Evolutionary conservation across 92 coral and sea anemone genomes (phyloP).

Genomic region (Plumapathes pennacea): DNA sequence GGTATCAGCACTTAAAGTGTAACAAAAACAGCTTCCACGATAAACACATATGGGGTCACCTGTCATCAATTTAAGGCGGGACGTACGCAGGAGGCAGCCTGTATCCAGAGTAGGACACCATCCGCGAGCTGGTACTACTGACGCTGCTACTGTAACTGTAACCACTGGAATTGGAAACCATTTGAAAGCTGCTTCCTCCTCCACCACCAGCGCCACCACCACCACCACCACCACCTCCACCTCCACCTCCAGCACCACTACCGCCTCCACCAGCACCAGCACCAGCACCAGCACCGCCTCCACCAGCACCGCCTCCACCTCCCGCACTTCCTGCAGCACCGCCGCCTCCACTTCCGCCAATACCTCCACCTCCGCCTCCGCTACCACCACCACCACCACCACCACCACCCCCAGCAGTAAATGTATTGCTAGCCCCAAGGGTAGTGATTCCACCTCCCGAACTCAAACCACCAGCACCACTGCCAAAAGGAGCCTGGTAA

Average conservation of each 20-base stretch:
- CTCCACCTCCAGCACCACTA: constrained; percentile 3
- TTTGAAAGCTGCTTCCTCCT: constrained; percentile 5
- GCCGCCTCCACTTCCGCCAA: constrained; percentile 2
- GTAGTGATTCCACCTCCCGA: constrained; percentile 2
- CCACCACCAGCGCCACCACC: constrained; percentile 3
- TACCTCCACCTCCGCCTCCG: constrained; percentile 2
- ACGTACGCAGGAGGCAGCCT: constrained; percentile 98
- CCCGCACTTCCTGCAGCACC: constrained; percentile 7
- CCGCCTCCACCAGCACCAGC: constrained; percentile 10
- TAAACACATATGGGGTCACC: neutral
- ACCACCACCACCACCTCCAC: constrained; percentile 24
- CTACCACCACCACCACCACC: constrained; percentile 35
- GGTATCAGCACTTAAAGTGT: neutral
- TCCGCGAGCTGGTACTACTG: constrained; percentile 49
- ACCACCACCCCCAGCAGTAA: constrained; percentile 15
- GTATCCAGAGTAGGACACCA: constrained; percentile 82
- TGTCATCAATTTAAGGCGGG: constrained; percentile 65
- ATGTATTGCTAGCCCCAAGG: constrained; percentile 10
- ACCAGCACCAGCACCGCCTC: constrained; percentile 5
- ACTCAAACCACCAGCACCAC: constrained; percentile 15
- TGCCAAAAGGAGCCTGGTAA: constrained; percentile 74
- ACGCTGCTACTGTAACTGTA: constrained; percentile 50
- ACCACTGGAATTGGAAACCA: constrained; percentile 54
- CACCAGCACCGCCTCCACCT: neutral
- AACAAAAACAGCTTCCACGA: neutral